phyloP scores from a whole-genome alignment of 2,888 invertebrate species.

The Xestia ashworthii region DNA sequence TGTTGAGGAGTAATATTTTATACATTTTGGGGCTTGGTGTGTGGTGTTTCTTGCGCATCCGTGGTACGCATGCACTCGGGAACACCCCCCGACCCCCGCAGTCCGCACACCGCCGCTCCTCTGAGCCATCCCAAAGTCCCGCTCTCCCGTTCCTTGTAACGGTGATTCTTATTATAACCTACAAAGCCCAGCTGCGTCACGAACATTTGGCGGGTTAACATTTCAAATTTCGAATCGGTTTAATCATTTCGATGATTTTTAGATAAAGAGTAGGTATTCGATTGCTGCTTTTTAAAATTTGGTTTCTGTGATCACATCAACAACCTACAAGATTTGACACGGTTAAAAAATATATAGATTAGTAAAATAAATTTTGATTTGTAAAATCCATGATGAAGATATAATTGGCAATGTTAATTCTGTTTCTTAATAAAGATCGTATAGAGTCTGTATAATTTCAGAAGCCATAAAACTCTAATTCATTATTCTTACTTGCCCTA shows the following conservation, averaged over 20 bases:
- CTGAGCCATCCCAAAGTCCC: slow-evolving; percentile 75
- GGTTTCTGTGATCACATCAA: not conserved
- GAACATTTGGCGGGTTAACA: slow-evolving; percentile 42
- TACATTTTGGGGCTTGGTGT: slow-evolving; percentile 38
- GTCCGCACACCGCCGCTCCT: slow-evolving; percentile 54
- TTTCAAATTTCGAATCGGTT: slow-evolving; percentile 9
- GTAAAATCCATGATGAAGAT: not conserved
- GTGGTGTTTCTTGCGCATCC: slow-evolving; percentile 48
- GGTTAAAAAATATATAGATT: not conserved
- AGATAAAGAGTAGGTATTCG: not conserved
- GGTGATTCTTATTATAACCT: slow-evolving; percentile 84
- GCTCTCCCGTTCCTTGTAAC: slow-evolving; percentile 72
- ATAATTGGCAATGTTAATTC: not conserved
- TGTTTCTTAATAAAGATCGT: not conserved
- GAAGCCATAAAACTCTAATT: slow-evolving; percentile 1
- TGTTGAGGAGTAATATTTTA: slow-evolving; percentile 45
- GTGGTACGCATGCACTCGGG: slow-evolving; percentile 63
- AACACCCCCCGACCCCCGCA: slow-evolving; percentile 45
- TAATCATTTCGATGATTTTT: slow-evolving; percentile 3
- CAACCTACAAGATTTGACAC: not conserved
- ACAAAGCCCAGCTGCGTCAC: slow-evolving; percentile 54
- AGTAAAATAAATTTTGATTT: not conserved
- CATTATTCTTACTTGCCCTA: not conserved
- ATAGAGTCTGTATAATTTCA: not conserved
- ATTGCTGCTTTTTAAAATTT: not conserved